A percentile compares a stretch with the other conserved stretches of the same genome.
These are phyloP conservation scores for Colinus virginianus DNA, from an alignment of 2,113 vertebrate genomes.

Conservation along the genomic window DNA sequence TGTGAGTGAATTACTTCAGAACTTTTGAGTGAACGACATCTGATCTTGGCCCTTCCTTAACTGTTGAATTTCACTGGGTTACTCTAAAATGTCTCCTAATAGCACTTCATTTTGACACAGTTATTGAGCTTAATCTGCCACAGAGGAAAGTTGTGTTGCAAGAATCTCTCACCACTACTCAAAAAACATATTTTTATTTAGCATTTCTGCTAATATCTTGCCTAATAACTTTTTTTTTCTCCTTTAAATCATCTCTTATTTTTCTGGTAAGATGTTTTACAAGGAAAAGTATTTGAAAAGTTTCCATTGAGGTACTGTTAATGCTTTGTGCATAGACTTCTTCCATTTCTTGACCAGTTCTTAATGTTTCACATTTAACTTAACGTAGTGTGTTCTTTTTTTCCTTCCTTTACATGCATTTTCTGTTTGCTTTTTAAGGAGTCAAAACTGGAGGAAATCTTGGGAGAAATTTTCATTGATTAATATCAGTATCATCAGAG, in stretches of 20 bases:
- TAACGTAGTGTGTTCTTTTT: background rate
- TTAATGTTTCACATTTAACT: background rate
- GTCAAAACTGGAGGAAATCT: background rate
- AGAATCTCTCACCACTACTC: background rate
- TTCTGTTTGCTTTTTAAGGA: background rate
- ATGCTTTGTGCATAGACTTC: background rate
- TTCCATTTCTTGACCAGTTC: background rate
- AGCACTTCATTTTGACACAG: background rate
- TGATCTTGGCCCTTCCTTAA: background rate
- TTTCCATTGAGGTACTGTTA: background rate
- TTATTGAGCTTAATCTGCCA: background rate
- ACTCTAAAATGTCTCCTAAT: slow-evolving; percentile 19
- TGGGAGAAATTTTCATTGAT: background rate
- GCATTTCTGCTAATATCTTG: background rate
- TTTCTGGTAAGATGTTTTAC: background rate
- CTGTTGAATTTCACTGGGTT: background rate
- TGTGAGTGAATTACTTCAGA: background rate
- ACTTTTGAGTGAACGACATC: accelerated
- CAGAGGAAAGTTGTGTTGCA: background rate
- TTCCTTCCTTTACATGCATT: background rate
- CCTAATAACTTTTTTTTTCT: background rate
- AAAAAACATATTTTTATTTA: background rate
- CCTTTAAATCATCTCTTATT: background rate
- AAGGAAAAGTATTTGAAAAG: background rate
- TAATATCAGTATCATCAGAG: background rate